These are phyloP conservation scores for Harpagus bidentatus DNA, from an alignment of 2,113 vertebrate genomes.

Conservation along the genomic window DNA sequence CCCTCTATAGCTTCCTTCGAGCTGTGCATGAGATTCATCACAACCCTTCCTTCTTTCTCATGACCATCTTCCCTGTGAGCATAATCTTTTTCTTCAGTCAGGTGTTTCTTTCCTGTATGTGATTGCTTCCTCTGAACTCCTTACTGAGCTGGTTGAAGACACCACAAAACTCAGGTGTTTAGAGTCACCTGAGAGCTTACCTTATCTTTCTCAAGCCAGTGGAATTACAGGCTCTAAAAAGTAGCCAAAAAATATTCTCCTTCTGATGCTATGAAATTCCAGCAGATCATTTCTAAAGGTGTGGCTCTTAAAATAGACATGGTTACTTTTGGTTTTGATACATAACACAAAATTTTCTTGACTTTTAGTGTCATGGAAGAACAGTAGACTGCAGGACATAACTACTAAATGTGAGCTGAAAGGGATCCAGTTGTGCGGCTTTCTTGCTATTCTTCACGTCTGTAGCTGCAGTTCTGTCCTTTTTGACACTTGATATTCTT, in stretches of 20 bases:
- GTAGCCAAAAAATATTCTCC: neutral
- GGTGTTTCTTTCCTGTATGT: neutral
- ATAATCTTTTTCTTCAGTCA: neutral
- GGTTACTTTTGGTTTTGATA: neutral
- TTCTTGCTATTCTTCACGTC: neutral
- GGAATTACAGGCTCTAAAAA: neutral
- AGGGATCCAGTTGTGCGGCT: neutral
- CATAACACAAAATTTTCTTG: neutral
- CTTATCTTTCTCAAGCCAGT: neutral
- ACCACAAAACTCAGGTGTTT: neutral
- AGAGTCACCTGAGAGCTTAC: neutral
- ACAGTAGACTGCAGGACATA: neutral
- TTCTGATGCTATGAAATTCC: neutral
- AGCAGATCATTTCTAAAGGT: neutral
- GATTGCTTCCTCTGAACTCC: neutral
- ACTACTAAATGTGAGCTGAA: neutral
- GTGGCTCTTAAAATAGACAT: fast-evolving
- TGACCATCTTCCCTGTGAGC: neutral
- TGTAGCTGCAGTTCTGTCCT: neutral
- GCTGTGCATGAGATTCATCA: neutral
- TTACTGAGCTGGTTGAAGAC: neutral
- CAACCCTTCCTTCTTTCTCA: neutral
- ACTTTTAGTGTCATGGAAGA: neutral
- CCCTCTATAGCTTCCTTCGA: neutral
- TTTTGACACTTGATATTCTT: neutral